Evolutionary conservation across 1,140 invertebrate genomes (phyloP).

Genomic region (Drosophila tristis): DNA sequence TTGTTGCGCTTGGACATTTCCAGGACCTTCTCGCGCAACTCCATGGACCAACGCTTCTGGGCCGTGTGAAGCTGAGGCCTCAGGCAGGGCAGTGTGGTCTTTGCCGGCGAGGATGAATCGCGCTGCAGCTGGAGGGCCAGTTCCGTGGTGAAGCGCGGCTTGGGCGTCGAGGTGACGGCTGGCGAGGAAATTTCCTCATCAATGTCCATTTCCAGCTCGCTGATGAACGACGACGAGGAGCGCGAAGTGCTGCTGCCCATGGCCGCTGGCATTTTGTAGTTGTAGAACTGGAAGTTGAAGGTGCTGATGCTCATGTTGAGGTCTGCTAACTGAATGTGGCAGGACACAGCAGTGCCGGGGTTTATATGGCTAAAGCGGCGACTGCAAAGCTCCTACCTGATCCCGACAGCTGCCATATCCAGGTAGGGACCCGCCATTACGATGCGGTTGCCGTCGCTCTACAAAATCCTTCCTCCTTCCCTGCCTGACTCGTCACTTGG

Average conservation of each 20-base stretch:
- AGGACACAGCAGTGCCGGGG: not conserved
- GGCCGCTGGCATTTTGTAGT: constrained; percentile 62
- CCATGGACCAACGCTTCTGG: constrained; percentile 72
- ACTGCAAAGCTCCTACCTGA: constrained; percentile 21
- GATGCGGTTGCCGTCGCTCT: constrained; percentile 23
- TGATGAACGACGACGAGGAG: constrained; percentile 43
- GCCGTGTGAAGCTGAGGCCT: constrained; percentile 61
- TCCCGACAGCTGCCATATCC: constrained; percentile 16
- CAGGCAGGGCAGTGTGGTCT: constrained; percentile 18
- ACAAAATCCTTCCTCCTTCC: constrained; percentile 24
- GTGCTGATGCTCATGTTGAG: constrained; percentile 74
- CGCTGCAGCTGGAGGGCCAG: constrained; percentile 39
- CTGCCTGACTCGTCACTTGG: constrained; percentile 35
- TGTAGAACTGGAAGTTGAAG: constrained; percentile 76
- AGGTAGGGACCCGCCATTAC: constrained; percentile 1
- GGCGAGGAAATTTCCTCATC: constrained; percentile 53
- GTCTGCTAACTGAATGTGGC: not conserved
- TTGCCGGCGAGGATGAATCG: not conserved
- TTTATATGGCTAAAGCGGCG: constrained; percentile 27
- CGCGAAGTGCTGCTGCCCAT: constrained; percentile 21
- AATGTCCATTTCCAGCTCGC: constrained; percentile 79
- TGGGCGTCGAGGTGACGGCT: constrained; percentile 58
- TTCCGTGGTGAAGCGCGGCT: constrained; percentile 56
- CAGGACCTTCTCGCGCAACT: constrained; percentile 70
- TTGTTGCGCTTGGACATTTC: constrained; percentile 76